Base-by-base conservation (phyloP, 2,797 vertebrate genomes). In the Myioborus miniatus region DNA sequence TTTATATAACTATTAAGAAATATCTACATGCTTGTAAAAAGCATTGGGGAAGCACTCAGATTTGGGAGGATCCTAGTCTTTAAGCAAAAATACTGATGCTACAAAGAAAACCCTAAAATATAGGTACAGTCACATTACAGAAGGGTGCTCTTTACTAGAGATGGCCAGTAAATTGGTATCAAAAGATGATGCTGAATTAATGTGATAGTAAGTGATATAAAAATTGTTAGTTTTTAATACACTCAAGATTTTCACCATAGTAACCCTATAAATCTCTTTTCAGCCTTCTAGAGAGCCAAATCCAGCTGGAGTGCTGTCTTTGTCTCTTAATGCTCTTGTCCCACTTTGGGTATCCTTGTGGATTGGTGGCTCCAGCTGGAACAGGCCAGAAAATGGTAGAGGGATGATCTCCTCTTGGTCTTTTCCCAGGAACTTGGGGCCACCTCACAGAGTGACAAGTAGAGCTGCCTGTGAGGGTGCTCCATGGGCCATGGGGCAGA, bases 101-200 rank as follows among this genome's bases (percentile, higher is more conserved):
- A 4, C 64, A 81, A 88, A 77, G 36, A 62, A 74, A 94, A 67
- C 18, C 23, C 46, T 71, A 53, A 81, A 89, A 64, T 55, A 22
- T 1, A 8, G 55, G 23, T 29, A 12, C 20, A 43, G 70, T 43
- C 36, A 55, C 32, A 43, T n/a, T 69, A 36, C 12, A 77, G 39
- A 52, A 26, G 0, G 0, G 5, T 43, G 36, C 8, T 72, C 36
- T 30, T 8, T 49, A 6, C 32, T 41, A 74, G 11, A 44, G 17
- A 26, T 56, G 17, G 37, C 16, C 18, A 63, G 15, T 60, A 53
- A 59, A 70, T 49, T 72, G 39, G 3, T 82, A 80, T 43, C 32
- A 67, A 63, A 89, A 89, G 20, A 30, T 67, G 8, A 52, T 70
- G 77, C 52, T 44, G 52, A 84, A 67, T 62, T 12, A 74, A 52